phyloP scores from a whole-genome alignment of 2,888 invertebrate species.

The Leptopilina drosophilae region DNA sequence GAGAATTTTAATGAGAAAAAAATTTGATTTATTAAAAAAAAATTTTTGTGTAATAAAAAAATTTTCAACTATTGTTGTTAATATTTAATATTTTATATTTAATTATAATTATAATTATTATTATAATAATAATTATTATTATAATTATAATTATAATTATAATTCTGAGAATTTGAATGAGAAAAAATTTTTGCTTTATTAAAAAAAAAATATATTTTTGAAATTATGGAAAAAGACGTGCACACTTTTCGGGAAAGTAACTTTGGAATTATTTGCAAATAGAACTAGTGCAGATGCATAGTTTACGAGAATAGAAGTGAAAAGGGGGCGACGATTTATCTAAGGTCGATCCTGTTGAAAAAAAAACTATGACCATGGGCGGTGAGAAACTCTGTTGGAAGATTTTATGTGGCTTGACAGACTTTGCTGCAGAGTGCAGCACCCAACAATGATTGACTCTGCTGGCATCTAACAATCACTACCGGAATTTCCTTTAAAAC shows the following conservation, averaged over 20 bases:
- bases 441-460: slow-evolving; percentile 57
- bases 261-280: background rate
- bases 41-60: too few species aligned
- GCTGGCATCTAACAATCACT: slow-evolving; percentile 63
- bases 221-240: too few species aligned
- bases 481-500: slow-evolving; percentile 53
- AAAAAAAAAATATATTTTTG: background rate
- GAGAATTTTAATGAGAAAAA: background rate
- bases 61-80: too few species aligned
- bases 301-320: slow-evolving; percentile 40
- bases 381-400: slow-evolving; percentile 31
- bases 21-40: background rate
- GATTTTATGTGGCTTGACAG: slow-evolving; percentile 46
- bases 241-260: background rate
- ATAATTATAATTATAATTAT: too few species aligned
- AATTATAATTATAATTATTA: too few species aligned
- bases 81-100: too few species aligned
- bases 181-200: background rate
- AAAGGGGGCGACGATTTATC: slow-evolving; percentile 39
- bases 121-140: too few species aligned
- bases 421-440: slow-evolving; percentile 64
- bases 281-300: slow-evolving; percentile 14
- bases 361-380: slow-evolving; percentile 27
- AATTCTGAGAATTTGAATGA: too few species aligned
- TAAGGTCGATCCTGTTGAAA: slow-evolving; percentile 28